Conservation (phyloP, 1,140 invertebrate species). For the Aphelinus atriplicis region DNA sequence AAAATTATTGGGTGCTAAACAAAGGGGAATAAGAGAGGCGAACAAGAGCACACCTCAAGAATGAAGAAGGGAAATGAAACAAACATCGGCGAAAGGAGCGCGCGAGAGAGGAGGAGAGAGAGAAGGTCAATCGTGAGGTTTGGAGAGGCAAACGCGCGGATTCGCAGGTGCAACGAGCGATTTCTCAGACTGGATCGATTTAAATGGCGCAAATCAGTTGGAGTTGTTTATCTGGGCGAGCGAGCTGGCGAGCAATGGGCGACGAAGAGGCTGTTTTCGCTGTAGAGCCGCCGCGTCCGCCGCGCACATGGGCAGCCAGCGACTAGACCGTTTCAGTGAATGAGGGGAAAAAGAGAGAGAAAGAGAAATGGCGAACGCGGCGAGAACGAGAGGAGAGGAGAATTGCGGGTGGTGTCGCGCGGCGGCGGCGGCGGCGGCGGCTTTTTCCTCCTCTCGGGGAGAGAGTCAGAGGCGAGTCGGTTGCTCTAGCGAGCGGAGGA, state of each 20-base stretch:
- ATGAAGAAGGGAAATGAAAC: conserved; percentile 21
- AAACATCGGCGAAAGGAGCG: background rate
- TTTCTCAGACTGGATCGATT: background rate
- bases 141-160: background rate
- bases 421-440: conserved; percentile 37
- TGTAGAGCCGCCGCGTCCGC: background rate
- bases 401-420: conserved; percentile 36
- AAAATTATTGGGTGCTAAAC: background rate
- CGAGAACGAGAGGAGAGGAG: conserved; percentile 38
- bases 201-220: background rate
- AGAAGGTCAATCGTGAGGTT: conserved; percentile 25
- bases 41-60: background rate
- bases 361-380: conserved; percentile 49
- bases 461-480: conserved; percentile 18
- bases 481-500: conserved; percentile 25
- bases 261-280: background rate
- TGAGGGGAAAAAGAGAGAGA: conserved; percentile 19
- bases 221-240: conserved; percentile 4
- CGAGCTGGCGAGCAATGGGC: background rate
- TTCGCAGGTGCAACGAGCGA: background rate
- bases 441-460: conserved; percentile 33
- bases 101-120: background rate
- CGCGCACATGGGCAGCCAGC: background rate
- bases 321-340: conserved; percentile 20
- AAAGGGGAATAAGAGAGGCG: background rate